Conservation (phyloP, 1,140 invertebrate genomes). For the Mizuhopecten yessoensis region DNA sequence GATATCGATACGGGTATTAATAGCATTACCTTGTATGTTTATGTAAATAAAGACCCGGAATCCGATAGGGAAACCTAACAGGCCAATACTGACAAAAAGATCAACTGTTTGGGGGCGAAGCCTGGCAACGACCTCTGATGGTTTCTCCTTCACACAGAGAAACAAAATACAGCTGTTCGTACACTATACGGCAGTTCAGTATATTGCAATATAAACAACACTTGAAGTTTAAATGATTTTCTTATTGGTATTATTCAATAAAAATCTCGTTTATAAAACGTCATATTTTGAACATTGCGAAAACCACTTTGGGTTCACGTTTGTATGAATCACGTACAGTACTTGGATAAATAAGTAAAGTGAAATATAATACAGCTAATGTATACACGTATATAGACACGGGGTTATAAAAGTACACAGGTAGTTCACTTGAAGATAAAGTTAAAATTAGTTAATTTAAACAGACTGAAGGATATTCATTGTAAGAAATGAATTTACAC, state of each 20-base stretch:
- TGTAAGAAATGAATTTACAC: background rate
- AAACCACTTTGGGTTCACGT: background rate
- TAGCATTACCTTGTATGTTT: slow-evolving; percentile 24
- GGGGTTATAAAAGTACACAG: background rate
- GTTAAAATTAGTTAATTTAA: background rate
- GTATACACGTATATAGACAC: background rate
- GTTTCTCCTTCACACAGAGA: background rate
- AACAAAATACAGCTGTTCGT: slow-evolving; percentile 19
- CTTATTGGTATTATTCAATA: background rate
- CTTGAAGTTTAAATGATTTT: background rate
- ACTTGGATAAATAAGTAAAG: background rate
- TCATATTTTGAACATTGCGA: background rate
- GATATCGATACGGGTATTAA: slow-evolving; percentile 21
- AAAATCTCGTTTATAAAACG: background rate
- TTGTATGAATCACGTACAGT: background rate
- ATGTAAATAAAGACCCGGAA: background rate
- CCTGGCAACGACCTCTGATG: background rate
- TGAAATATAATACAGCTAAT: too few species aligned
- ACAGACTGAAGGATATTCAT: too few species aligned
- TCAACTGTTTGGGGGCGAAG: background rate
- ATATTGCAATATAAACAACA: background rate
- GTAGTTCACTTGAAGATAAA: background rate
- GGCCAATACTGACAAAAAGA: slow-evolving; percentile 5
- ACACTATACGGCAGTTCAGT: background rate
- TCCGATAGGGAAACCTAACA: slow-evolving; percentile 17